phyloP scores from a whole-genome alignment of 2,888 invertebrate species.

The Drosophila falleni region DNA sequence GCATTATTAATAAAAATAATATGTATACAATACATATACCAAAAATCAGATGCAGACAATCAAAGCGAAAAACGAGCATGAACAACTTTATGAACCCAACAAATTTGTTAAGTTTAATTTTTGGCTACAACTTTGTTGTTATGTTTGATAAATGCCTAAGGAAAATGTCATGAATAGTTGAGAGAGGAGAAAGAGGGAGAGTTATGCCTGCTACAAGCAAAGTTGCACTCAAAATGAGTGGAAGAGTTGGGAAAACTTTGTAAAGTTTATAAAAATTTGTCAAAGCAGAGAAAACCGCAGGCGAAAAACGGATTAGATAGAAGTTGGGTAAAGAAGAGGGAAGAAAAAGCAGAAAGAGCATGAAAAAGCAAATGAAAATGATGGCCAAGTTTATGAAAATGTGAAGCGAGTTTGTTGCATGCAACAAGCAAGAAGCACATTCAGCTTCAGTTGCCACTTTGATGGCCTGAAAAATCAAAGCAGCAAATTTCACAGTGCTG shows the following conservation, averaged over 20 bases:
- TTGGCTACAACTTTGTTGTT: conserved; percentile 38
- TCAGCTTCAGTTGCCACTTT: conserved; percentile 40
- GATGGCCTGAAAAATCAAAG: conserved; percentile 48
- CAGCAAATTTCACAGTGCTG: conserved; percentile 30
- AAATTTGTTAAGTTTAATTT: conserved; percentile 12
- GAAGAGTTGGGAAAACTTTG: conserved; percentile 43
- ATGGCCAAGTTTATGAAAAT: conserved; percentile 56
- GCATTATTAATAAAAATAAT: conserved; percentile 5
- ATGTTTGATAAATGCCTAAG: conserved; percentile 45
- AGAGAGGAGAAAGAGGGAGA: not conserved
- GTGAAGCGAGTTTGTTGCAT: conserved; percentile 22
- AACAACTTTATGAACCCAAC: conserved; percentile 11
- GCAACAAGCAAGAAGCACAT: conserved; percentile 30
- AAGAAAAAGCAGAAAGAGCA: not conserved
- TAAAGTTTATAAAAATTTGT: conserved; percentile 51
- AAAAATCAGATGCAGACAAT: conserved; percentile 14
- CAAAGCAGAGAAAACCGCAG: conserved; percentile 47
- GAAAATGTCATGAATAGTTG: conserved; percentile 6
- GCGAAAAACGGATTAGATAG: conserved; percentile 56
- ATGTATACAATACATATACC: conserved; percentile 3
- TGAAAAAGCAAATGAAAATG: conserved; percentile 36
- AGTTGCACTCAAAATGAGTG: conserved; percentile 45
- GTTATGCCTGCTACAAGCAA: conserved; percentile 40
- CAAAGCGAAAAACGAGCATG: conserved; percentile 6
- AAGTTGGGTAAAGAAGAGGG: not conserved